Percentiles rank a stretch among this genome's conserved stretches.
These are phyloP conservation scores for Bolinopsis microptera DNA, from an alignment of 37 sponge, comb jelly and placozoan genomes.

Conservation along the genomic window DNA sequence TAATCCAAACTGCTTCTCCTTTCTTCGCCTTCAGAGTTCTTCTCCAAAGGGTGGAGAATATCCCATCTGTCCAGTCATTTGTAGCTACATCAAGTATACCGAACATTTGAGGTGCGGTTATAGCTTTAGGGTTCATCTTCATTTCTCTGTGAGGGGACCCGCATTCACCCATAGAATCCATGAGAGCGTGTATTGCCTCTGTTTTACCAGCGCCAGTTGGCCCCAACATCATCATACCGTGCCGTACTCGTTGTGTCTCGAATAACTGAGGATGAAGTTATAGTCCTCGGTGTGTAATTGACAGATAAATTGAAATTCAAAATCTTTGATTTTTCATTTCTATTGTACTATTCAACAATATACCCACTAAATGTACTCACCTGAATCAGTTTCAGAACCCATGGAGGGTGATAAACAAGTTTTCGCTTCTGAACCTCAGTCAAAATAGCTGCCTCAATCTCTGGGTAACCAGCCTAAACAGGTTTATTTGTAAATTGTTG, in stretches of 20 bases:
- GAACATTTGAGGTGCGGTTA: constrained; percentile 93
- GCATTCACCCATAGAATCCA: constrained; percentile 93
- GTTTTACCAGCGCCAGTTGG: constrained; percentile 98
- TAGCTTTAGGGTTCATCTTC: constrained; percentile 99
- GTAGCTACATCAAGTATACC: constrained; percentile 96
- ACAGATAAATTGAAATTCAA: no score
- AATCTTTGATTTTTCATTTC: neutral
- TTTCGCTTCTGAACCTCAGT: constrained; percentile 55
- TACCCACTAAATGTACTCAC: neutral
- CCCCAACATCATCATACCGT: constrained; percentile 98
- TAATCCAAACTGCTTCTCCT: constrained; percentile 93
- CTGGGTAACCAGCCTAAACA: constrained; percentile 84
- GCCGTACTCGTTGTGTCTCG: constrained; percentile 96
- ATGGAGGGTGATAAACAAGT: constrained; percentile 81
- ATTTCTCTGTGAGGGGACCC: constrained; percentile 92
- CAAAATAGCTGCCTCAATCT: constrained; percentile 91
- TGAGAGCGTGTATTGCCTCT: constrained; percentile 80
- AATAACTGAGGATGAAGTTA: constrained; percentile 70
- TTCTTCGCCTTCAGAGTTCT: constrained; percentile 92
- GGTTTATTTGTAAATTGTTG: no score
- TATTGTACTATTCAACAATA: neutral
- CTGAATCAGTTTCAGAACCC: constrained; percentile 96
- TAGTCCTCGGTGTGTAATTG: no score
- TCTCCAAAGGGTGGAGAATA: constrained; percentile 97
- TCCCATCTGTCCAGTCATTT: constrained; percentile 99